phyloP scores from a whole-genome alignment of 2,113 vertebrate genomes.

The Synchiropus splendidus region DNA sequence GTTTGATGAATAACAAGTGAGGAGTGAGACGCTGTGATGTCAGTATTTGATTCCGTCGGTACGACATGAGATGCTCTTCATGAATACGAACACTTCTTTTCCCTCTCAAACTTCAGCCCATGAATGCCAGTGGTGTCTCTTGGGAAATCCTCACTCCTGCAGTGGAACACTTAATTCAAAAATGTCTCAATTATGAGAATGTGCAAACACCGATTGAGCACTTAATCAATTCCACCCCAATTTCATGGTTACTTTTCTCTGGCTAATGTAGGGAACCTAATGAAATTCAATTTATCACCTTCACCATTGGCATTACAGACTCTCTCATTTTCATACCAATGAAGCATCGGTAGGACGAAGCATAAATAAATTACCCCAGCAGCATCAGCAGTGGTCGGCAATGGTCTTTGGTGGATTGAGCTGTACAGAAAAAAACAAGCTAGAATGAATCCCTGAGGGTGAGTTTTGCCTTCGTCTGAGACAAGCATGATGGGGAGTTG shows the following conservation, averaged over 20 bases:
- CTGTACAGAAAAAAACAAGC: conserved; percentile 15
- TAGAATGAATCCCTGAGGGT: conserved; percentile 23
- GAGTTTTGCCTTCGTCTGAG: conserved; percentile 23
- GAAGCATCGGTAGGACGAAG: conserved; percentile 4
- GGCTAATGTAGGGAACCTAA: conserved; percentile 2
- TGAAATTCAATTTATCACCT: conserved; percentile 8
- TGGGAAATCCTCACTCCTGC: no score
- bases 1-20: no score
- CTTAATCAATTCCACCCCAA: conserved; percentile 1
- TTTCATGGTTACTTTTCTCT: conserved; percentile 2
- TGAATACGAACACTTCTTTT: no score
- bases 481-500: conserved; percentile 18
- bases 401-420: conserved; percentile 12
- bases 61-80: no score
- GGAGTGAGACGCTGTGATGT: no score
- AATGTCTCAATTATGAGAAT: neutral
- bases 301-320: neutral
- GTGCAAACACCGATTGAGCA: neutral
- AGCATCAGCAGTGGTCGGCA: conserved; percentile 18
- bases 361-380: neutral
- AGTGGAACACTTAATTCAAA: neutral
- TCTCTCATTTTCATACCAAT: conserved; percentile 21
- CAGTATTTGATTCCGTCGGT: no score
- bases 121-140: no score
- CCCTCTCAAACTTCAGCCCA: no score